Conservation (phyloP, 2,888 invertebrate species). For the Hirudinaria manillensis region DNA sequence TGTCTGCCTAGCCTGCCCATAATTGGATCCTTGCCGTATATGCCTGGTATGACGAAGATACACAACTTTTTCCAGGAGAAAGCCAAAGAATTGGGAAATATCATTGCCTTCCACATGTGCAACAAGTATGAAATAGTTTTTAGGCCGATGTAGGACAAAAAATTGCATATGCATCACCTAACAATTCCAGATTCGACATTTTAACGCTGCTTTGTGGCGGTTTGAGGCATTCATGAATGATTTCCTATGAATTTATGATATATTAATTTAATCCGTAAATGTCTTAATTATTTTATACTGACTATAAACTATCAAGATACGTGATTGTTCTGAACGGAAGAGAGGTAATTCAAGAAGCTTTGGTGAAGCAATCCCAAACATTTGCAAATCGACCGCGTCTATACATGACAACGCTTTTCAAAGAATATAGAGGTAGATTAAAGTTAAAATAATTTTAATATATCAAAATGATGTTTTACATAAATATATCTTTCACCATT, state of each 20-base stretch:
- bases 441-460: no score
- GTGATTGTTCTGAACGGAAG: constrained; percentile 1
- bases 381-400: not conserved
- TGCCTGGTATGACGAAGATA: not conserved
- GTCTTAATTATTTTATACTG: not conserved
- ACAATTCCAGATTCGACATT: no score
- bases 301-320: not conserved
- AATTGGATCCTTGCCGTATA: not conserved
- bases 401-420: not conserved
- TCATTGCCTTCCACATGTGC: not conserved
- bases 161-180: no score
- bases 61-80: not conserved
- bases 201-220: no score
- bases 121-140: not conserved
- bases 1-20: not conserved
- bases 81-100: not conserved
- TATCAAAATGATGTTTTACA: no score
- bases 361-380: not conserved
- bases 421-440: no score
- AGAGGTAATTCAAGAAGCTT: not conserved
- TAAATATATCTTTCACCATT: no score
- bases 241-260: no score
- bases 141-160: not conserved
- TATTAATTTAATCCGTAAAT: no score
- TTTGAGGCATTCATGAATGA: no score